Evolutionary conservation across 2,888 invertebrate species (phyloP), one percentile per base, ranked within the genome.

Genomic region (Synergus umbraculus): DNA sequence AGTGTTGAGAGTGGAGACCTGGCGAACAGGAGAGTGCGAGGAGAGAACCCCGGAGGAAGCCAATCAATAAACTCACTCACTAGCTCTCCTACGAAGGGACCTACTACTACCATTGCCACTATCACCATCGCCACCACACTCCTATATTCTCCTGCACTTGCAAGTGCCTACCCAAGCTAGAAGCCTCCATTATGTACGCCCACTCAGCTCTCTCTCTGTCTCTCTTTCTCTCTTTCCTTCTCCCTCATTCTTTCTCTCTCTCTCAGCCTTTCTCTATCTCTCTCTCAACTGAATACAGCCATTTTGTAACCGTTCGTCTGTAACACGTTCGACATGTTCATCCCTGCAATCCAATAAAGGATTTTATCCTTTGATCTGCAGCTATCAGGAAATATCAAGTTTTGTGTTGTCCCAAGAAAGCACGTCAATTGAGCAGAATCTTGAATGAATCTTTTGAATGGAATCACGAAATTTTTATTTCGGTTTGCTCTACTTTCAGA

Each of bases 171-270:
- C 81, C 86, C 85, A 88, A 89, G 86, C 89, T 88, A 88, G 89
- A 89, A 90, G 88, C 89, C 89, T 89, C 91, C 91, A 90, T 91
- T 91, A 91, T 91, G 90, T 91, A 92, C 91, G 91, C 92, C 92
- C 91, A 92, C 91, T 90, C 90, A 85, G 84, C 86, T 73, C 41
- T 79, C 81, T 63, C 18, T 43, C 10, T 43, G 69, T 13, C 2
- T 22, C 5, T 43, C n/a, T 54, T 15, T 73, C 41, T 79, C 81
- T 63, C 18, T 43, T 13, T 43, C 77, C 18, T 4, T 22, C 5
- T 43, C n/a, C 65, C 18, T 78, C 73, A 80, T 79, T 73, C 67
- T 73, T 29, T 81, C 82, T 81, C 81, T 77, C 81, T 77, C 73
- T 63, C 78, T 78, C 29, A 29, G 29, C 29, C 83, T 84, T 83